Conservation (phyloP, 2,113 vertebrate genomes). For the human region DNA sequence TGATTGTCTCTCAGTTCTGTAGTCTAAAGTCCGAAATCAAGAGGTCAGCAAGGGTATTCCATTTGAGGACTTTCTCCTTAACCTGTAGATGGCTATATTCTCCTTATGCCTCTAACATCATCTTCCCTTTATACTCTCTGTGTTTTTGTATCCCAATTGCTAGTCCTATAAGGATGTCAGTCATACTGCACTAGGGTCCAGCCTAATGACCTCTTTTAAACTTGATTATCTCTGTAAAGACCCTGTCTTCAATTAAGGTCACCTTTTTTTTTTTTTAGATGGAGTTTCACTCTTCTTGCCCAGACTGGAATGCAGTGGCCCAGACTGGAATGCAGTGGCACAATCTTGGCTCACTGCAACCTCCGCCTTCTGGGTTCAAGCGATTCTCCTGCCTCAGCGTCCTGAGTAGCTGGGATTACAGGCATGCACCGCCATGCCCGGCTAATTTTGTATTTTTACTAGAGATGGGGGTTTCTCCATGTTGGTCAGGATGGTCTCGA, state of each 20-base stretch:
- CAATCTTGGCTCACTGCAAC: no score
- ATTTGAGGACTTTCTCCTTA: neutral
- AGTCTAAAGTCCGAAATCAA: constrained; percentile 19
- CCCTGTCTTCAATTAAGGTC: neutral
- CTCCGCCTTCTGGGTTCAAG: no score
- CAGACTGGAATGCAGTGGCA: no score
- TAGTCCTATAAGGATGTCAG: neutral
- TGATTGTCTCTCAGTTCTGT: neutral
- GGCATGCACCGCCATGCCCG: no score
- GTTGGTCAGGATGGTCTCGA: no score
- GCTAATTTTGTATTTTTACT: no score
- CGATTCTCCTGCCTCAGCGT: no score
- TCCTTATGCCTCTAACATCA: neutral
- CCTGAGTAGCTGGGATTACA: no score
- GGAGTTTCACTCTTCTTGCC: no score
- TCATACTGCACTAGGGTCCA: neutral
- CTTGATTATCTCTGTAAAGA: neutral
- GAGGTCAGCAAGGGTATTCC: neutral
- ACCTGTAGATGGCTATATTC: neutral
- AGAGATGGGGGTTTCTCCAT: no score
- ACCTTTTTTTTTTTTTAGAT: neutral
- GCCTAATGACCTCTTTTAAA: neutral
- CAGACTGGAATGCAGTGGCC: no score
- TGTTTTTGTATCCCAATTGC: neutral
- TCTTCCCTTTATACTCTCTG: neutral